Conservation (phyloP, 2,113 vertebrate species). For the Phrynosoma platyrhinos region DNA sequence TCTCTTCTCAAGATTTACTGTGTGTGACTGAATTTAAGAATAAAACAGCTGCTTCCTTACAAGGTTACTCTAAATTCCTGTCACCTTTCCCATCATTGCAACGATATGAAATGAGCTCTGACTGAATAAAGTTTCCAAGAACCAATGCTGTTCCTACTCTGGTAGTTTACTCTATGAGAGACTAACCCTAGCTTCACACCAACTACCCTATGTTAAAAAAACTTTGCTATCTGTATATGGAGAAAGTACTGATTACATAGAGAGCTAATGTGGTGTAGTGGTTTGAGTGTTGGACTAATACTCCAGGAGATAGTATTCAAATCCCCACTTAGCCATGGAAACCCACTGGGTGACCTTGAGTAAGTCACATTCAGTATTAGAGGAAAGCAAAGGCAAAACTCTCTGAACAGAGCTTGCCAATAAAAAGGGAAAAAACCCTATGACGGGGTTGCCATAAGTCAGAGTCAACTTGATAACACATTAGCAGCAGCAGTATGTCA, state of each 20-base stretch:
- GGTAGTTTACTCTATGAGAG: not conserved
- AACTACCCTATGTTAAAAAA: not conserved
- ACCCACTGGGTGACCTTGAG: too few relatives aligned
- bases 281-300: too few relatives aligned
- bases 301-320: too few relatives aligned
- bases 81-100: not conserved
- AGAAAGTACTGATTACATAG: not conserved
- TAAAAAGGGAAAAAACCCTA: too few relatives aligned
- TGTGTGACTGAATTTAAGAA: slow-evolving; percentile 15
- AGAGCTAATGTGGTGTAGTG: too few relatives aligned
- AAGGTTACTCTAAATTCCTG: not conserved
- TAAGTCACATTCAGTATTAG: too few relatives aligned
- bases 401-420: too few relatives aligned
- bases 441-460: too few relatives aligned
- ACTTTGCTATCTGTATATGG: not conserved
- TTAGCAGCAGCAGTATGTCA: too few relatives aligned
- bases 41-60: slow-evolving; percentile 16
- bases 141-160: not conserved
- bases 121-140: not conserved
- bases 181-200: not conserved
- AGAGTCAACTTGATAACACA: too few relatives aligned
- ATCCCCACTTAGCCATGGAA: too few relatives aligned
- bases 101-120: slow-evolving; percentile 10
- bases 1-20: slow-evolving; percentile 27
- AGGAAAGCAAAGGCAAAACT: too few relatives aligned